These are phyloP conservation scores for Chelon auratus DNA, from an alignment of 2,797 vertebrate genomes.

Conservation along the genomic window DNA sequence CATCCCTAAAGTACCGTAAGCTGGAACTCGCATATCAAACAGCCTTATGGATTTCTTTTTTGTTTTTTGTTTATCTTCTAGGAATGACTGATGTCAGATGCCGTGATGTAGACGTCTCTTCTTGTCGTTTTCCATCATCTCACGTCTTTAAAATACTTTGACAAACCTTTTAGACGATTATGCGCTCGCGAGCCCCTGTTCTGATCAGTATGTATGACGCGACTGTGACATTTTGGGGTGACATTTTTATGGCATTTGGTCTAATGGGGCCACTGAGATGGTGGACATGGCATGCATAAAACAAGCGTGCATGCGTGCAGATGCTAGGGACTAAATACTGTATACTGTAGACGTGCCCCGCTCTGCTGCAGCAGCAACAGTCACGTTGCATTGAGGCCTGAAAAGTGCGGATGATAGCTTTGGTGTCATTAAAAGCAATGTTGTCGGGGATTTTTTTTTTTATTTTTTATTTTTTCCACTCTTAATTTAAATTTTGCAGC, in stretches of 20 bases:
- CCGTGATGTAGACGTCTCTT: constrained; percentile 19
- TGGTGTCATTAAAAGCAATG: constrained; percentile 26
- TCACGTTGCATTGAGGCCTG: constrained; percentile 14
- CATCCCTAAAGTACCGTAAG: constrained; percentile 3
- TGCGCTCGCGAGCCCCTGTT: constrained; percentile 14
- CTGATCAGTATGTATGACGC: constrained; percentile 74
- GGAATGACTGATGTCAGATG: constrained; percentile 15
- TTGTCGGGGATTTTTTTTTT: constrained; percentile 4
- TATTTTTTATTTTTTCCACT: background rate
- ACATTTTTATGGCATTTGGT: constrained; percentile 80
- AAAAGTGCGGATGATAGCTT: constrained; percentile 21
- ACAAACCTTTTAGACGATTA: constrained; percentile 20
- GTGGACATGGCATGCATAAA: constrained; percentile 57
- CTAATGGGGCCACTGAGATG: constrained; percentile 62
- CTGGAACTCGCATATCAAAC: constrained; percentile 7
- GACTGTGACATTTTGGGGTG: constrained; percentile 74
- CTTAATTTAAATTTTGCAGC: constrained; percentile 33
- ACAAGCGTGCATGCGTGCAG: constrained; percentile 3
- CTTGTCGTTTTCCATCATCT: constrained; percentile 22
- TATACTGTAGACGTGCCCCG: constrained; percentile 4
- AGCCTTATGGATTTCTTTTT: constrained; percentile 1
- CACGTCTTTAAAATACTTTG: constrained; percentile 26
- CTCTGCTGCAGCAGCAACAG: constrained; percentile 26
- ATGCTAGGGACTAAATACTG: background rate
- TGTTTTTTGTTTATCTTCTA: background rate